Percentiles rank a stretch among this genome's conserved stretches.
Conservation (phyloP, 2,888 invertebrate genomes). For the Pocota personata region DNA sequence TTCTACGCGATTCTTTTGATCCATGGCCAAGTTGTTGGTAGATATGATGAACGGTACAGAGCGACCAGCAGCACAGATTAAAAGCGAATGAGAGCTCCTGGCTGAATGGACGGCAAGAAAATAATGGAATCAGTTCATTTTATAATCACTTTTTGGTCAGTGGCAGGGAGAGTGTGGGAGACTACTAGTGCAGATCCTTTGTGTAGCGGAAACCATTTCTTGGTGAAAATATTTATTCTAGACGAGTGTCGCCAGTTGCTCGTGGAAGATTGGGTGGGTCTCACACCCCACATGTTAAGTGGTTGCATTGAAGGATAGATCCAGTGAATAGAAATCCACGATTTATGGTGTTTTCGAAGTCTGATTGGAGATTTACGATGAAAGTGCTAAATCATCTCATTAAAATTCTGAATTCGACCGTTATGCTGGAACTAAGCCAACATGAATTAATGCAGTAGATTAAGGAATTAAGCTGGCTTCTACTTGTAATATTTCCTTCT, state of each 20-base stretch:
- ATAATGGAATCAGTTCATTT: constrained; percentile 68
- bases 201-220: neutral
- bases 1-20: constrained; percentile 54
- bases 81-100: constrained; percentile 27
- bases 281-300: no score
- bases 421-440: constrained; percentile 25
- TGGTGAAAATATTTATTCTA: constrained; percentile 40
- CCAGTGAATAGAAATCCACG: constrained; percentile 6
- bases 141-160: constrained; percentile 62
- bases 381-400: constrained; percentile 22
- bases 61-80: constrained; percentile 27
- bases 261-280: neutral
- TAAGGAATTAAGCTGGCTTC: no score
- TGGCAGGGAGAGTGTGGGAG: neutral
- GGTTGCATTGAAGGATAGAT: constrained; percentile 22
- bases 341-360: constrained; percentile 46
- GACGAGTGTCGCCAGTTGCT: constrained; percentile 53
- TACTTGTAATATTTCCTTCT: no score
- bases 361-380: constrained; percentile 33
- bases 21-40: constrained; percentile 53
- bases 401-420: neutral
- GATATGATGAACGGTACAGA: constrained; percentile 1
- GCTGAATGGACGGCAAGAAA: constrained; percentile 29
- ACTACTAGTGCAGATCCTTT: neutral
- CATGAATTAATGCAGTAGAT: neutral